Evolutionary conservation across 1,140 invertebrate species (phyloP).

Genomic region (Babylonia areolata): DNA sequence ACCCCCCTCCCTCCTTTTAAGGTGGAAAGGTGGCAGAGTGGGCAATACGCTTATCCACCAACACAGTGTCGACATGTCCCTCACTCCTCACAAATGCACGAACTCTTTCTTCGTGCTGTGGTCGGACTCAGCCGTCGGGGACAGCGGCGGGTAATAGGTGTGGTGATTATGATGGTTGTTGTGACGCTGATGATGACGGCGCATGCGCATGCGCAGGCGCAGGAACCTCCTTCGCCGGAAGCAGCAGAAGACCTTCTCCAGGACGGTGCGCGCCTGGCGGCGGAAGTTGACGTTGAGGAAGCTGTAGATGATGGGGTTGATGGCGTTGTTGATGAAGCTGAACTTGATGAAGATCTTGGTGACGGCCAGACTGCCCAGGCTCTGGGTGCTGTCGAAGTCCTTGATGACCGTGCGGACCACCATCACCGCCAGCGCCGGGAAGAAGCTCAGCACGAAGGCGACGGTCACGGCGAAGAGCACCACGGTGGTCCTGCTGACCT

Average conservation of each 20-base stretch:
- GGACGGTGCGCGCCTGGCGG: slow-evolving; percentile 44
- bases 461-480: slow-evolving; percentile 65
- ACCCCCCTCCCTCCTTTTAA: too few species aligned
- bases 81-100: slow-evolving; percentile 25
- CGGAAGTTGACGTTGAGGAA: slow-evolving; percentile 71
- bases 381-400: slow-evolving; percentile 49
- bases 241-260: slow-evolving; percentile 50
- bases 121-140: slow-evolving; percentile 48
- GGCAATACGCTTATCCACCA: too few species aligned
- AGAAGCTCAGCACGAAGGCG: slow-evolving; percentile 61
- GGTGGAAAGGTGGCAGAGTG: too few species aligned
- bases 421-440: slow-evolving; percentile 63
- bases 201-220: neutral
- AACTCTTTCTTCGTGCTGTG: slow-evolving; percentile 51
- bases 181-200: too few species aligned
- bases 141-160: neutral
- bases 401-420: slow-evolving; percentile 52
- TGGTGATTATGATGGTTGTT: too few species aligned
- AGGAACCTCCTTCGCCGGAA: slow-evolving; percentile 26
- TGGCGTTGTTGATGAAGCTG: slow-evolving; percentile 71
- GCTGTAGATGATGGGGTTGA: slow-evolving; percentile 72
- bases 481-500: slow-evolving; percentile 59
- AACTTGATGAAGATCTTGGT: slow-evolving; percentile 68
- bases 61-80: neutral
- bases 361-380: slow-evolving; percentile 44